Evolutionary conservation across 2,113 vertebrate species (phyloP), one percentile per base, ranked within the genome.

Genomic region (Petaurus breviceps): DNA sequence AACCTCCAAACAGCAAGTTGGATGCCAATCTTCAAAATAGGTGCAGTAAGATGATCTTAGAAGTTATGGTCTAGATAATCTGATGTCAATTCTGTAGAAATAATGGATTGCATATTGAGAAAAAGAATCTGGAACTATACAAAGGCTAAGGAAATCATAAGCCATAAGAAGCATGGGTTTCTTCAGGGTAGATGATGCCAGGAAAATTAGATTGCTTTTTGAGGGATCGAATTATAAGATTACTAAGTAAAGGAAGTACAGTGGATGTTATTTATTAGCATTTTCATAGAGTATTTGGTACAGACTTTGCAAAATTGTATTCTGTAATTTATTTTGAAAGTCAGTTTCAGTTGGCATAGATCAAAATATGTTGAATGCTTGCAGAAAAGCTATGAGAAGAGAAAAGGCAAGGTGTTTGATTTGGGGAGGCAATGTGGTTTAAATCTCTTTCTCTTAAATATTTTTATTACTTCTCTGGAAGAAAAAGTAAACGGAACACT

Each of bases 241-340:
- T 92, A 84, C 53, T 61, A 53, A 97, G 93, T 93, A 94, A 93
- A 91, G 57, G 31, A 96, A 95, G 26, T 46, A 90, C 90, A 94
- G 26, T 94, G 37, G 46, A 92, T 97, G 37, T 51, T 96, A 96
- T 95, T 94, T 93, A 90, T 96, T 96, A n/a, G 77, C 50, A 4
- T 90, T 95, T 96, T 93, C 91, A 93, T 90, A 91, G 31, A 49
- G n/a, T 95, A 91, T 94, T 93, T 94, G 53, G 55, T 96, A 92
- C 47, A 92, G 84, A 96, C 90, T 94, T 92, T 68, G 54, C 43
- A 96, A 97, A 84, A 94, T 89, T 96, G 9, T 43, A 93, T 57
- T 95, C 96, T 95, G 90, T 92, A 90, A 95, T 94, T 97, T 94
- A 96, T 89, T 94, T 95, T 50, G 90, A 97, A 46, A 77, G 24